Percentiles rank a stretch among this genome's conserved stretches.
These are phyloP conservation scores for Ifrita kowaldi DNA, from an alignment of 2,113 vertebrate genomes.

Conservation along the genomic window DNA sequence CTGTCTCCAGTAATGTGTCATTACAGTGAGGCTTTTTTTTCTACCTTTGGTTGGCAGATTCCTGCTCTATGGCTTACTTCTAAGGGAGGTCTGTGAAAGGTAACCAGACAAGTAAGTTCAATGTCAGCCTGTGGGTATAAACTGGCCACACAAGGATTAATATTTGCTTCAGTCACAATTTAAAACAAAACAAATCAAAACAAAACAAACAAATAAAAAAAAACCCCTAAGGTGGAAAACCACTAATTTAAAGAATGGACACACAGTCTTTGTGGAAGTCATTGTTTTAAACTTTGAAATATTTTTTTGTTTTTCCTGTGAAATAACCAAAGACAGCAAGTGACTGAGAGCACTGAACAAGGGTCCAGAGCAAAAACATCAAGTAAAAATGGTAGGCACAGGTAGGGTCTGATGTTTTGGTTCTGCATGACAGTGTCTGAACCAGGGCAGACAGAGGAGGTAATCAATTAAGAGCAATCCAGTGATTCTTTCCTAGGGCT, in stretches of 20 bases:
- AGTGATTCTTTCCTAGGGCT: neutral
- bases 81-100: neutral
- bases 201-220: neutral
- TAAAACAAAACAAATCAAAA: neutral
- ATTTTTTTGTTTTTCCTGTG: neutral
- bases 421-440: neutral
- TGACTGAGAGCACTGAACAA: neutral
- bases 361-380: neutral
- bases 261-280: neutral
- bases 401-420: neutral
- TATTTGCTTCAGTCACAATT: neutral
- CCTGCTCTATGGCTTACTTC: neutral
- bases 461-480: neutral
- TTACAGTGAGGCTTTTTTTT: neutral
- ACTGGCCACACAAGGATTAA: neutral
- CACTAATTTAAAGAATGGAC: neutral
- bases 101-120: neutral
- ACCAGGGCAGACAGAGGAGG: neutral
- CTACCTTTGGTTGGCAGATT: neutral
- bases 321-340: neutral
- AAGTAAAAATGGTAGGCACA: neutral
- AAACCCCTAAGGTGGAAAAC: neutral
- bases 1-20: neutral
- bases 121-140: neutral
- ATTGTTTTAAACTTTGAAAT: neutral